Base-by-base conservation (phyloP, 2,113 vertebrate genomes). In the Nerophis lumbriciformis region DNA sequence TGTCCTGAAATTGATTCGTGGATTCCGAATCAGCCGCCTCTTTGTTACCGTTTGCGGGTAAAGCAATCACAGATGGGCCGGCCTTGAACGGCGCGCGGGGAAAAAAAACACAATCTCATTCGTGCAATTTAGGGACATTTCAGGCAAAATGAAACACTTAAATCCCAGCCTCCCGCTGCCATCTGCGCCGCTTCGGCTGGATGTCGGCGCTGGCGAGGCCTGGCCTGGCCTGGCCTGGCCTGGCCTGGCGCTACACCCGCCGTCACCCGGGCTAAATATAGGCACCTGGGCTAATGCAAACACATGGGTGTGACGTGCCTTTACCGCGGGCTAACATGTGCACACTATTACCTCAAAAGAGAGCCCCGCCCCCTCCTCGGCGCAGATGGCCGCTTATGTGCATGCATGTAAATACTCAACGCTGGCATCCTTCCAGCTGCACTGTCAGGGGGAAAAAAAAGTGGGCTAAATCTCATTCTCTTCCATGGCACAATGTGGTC, bases 261-360 rank as follows among this genome's bases (percentile, higher is more conserved):
- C 42, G 39, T 6, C 5, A 19, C 11, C 15, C 37, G 47, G 55
- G 15, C 39, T 7, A 47, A 69, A 55, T 21, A 61, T 7, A 61
- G 49, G 71, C 57, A 21, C 21, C 39, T 37, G 4, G 36, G 10
- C 15, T 48, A 51, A 48, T 21, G 39, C 62, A 50, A 60, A 62
- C 45, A 38, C 55, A 55, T 61, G 9, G 21, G 37, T 59, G 51
- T 51, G 51, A 64, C 60, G 48, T 38, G 65, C 48, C 57, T 72
- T 76, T 56, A 68, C 59, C 76, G 71, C 39, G 13, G 56, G 65
- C 66, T 76, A 61, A 57, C 76, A 76, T 14, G 54, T 53, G 53
- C 59, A 59, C 19, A 70, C 44, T 72, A 63, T 73, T 58, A 76
- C 71, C 73, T 85, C 73, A 82, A 68, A 79, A 48, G 39, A 53